Base-by-base conservation (phyloP, 2,888 invertebrate genomes). In the Drosophila maculinotata region DNA sequence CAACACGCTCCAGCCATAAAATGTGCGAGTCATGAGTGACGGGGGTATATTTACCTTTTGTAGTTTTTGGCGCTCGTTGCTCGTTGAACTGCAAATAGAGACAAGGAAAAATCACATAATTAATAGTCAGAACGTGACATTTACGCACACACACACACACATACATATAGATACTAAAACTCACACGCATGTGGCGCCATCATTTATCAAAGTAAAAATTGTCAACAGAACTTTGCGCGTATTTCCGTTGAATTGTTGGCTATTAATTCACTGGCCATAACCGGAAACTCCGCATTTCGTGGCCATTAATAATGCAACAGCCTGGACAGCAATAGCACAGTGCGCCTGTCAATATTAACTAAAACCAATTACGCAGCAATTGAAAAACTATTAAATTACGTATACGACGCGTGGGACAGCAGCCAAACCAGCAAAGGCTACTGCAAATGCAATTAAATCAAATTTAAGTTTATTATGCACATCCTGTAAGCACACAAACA, bases 241-340 rank as follows among this genome's bases (percentile, higher is more conserved):
- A 73, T 84, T 84, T 84, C 85, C 85, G 85, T 64, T 72, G 69
- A 83, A 77, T 70, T 77, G 80, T 73, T 58, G 74, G 63, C 81
- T 62, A 80, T 78, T 80, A 67, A 78, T 78, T 74, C 56, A 74
- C 49, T 68, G 62, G 47, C 45, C 38, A 42, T 28, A 63, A 44
- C 42, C 85, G 85, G 87, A 87, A 78, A 60, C 35, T 47, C 44
- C 33, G 42, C 63, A 71, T 62, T 79, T 53, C 49, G 39, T 65
- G 66, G 65, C 54, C 79, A 83, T 83, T 85, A 85, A 87, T 83
- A 83, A 85, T 86, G 88, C 83, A 83, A 85, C 83, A 83, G 83
- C 79, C 87, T 66, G 47, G 59, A 17, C 56, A 36, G 17, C 47
- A 25, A 14, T 12, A 23, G 28, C 12, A 1, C 35, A 38, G 36